Evolutionary conservation across 2,113 vertebrate genomes (phyloP), one percentile per base, ranked within the genome.

Genomic region (Tupaia chinensis): DNA sequence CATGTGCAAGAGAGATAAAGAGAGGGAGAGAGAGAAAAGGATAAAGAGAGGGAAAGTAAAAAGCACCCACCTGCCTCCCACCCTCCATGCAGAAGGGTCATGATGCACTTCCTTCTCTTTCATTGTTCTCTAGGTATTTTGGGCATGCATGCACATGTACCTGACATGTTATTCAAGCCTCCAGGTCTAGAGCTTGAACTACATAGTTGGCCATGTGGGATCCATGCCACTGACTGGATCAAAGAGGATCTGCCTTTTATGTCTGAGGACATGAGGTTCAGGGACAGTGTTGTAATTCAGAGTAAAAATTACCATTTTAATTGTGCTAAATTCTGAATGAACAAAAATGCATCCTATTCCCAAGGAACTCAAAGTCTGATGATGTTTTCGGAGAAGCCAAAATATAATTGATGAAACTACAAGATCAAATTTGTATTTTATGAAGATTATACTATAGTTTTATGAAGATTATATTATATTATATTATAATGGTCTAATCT

Each of bases 371-470:
- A 84, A 34, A 32, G 29, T 95, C 9, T 94, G 63, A 63, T 91
- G 22, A n/a, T n/a, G n/a, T n/a, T n/a, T n/a, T n/a, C n/a, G n/a
- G 85, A 90, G 60, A 89, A 89, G 83, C 15, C 58, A 9, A 81
- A 20, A 8, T 63, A 0, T 58, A 79, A 65, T 58, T 92, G 58
- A 92, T 79, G 3, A 78, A 80, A 68, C 44, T 44, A 44, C 5
- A 44, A 44, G 44, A 73, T 94, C 23, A 74, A 87, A 34, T 87
- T 81, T 85, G 6, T 79, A 76, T 91, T 93, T 89, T 93, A 72
- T 88, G 61, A 97, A 89, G 56, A 89, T 81, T 95, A 60, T 66
- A 58, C n/a, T 68, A 15, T 12, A 73, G 17, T 82, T 56, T 78
- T 68, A 72, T 56, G 68, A n/a, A 88, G 17, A 3, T 68, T 23